Percentiles rank a stretch among this genome's conserved stretches.
Evolutionary conservation across 2,888 invertebrate genomes (phyloP).

Genomic region (Ennomos quercinarius): DNA sequence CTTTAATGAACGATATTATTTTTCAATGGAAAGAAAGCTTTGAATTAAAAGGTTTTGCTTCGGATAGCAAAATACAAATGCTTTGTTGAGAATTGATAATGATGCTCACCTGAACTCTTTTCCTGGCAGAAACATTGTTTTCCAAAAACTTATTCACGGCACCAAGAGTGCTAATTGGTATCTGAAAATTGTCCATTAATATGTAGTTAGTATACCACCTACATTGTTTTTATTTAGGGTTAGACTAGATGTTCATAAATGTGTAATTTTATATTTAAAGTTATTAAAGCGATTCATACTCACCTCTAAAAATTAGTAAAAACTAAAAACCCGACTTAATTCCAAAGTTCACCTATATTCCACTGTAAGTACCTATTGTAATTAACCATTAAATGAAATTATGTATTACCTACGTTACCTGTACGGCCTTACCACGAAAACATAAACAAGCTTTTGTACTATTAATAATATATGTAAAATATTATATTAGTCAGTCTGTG

Average conservation of each 20-base stretch:
- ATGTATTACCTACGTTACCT: no score
- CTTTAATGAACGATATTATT: constrained; percentile 28
- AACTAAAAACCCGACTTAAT: constrained; percentile 5
- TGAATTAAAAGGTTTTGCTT: constrained; percentile 35
- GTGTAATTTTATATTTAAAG: not conserved
- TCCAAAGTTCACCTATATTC: no score
- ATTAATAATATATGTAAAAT: no score
- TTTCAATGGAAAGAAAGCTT: constrained; percentile 22
- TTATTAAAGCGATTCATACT: constrained; percentile 1
- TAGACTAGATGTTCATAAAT: no score
- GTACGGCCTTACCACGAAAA: no score
- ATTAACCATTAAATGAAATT: no score
- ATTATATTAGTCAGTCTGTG: no score
- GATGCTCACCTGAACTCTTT: constrained; percentile 64
- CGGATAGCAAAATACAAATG: constrained; percentile 24
- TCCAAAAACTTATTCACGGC: constrained; percentile 88
- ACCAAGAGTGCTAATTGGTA: constrained; percentile 87
- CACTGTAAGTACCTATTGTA: no score
- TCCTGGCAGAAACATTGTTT: constrained; percentile 74
- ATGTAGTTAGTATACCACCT: not conserved
- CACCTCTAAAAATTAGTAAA: constrained; percentile 1
- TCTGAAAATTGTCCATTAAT: constrained; percentile 71
- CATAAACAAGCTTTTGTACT: no score
- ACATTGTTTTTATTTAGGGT: no score
- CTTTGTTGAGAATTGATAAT: constrained; percentile 20